phyloP scores from a whole-genome alignment of 1,140 invertebrate species.

The Cylas formicarius region DNA sequence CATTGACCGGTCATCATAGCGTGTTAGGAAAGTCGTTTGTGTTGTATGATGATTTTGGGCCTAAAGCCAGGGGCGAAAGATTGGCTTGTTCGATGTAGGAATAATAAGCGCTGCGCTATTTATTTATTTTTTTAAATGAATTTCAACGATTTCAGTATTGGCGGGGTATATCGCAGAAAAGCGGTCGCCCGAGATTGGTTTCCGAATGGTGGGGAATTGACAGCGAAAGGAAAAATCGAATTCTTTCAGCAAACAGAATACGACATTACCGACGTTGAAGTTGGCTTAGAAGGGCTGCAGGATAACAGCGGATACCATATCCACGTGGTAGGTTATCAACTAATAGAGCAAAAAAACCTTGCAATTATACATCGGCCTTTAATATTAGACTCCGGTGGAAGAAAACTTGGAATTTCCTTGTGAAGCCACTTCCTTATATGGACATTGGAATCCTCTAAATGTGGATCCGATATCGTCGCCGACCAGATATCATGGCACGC shows the following conservation, averaged over 20 bases:
- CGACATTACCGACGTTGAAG: slow-evolving; percentile 71
- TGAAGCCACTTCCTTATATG: slow-evolving; percentile 70
- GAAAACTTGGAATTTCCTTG: slow-evolving; percentile 82
- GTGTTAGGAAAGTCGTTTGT: slow-evolving; percentile 80
- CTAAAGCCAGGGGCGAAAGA: slow-evolving; percentile 75
- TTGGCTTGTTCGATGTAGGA: slow-evolving; percentile 77
- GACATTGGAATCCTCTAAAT: slow-evolving; percentile 74
- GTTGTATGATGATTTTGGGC: slow-evolving; percentile 81
- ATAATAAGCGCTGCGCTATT: slow-evolving; percentile 3
- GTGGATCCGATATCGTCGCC: slow-evolving; percentile 56
- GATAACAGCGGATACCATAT: slow-evolving; percentile 70
- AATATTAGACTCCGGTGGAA: slow-evolving; percentile 72
- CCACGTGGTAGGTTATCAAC: slow-evolving; percentile 57
- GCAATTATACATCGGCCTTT: no score
- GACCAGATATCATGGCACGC: slow-evolving; percentile 49
- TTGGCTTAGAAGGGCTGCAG: slow-evolving; percentile 66
- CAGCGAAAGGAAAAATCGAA: slow-evolving; percentile 67
- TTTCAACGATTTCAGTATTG: slow-evolving; percentile 52
- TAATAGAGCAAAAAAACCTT: no score
- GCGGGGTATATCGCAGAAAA: slow-evolving; percentile 67
- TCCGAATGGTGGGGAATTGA: slow-evolving; percentile 58
- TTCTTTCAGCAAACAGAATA: slow-evolving; percentile 79
- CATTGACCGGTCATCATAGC: slow-evolving; percentile 65
- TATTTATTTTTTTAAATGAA: slow-evolving; percentile 7
- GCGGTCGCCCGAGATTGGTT: slow-evolving; percentile 83